Evolutionary conservation across 2,888 invertebrate species (phyloP).

Genomic region (Apamea epomidion): DNA sequence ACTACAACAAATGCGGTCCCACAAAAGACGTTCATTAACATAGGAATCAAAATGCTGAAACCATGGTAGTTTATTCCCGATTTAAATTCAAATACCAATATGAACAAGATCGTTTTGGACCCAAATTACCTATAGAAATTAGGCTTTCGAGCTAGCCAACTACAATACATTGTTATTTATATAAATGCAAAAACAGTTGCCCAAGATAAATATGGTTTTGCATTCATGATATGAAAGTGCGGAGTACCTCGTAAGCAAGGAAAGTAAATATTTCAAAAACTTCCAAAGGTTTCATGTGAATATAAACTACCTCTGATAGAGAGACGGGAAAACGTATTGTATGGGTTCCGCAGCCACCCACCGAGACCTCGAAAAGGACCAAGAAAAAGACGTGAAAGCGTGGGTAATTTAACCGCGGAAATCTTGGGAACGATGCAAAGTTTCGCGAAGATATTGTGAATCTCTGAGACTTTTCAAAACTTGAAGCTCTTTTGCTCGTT

Average conservation of each 20-base stretch:
- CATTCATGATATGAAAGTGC: constrained; percentile 13
- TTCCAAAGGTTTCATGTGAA: constrained; percentile 57
- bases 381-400: constrained; percentile 62
- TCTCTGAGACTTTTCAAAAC: constrained; percentile 72
- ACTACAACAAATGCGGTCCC: background rate
- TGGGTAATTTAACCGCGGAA: constrained; percentile 73
- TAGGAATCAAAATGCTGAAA: background rate
- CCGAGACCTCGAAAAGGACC: constrained; percentile 58
- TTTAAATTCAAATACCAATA: background rate
- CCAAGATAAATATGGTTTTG: constrained; percentile 27
- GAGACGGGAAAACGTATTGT: constrained; percentile 58
- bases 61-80: background rate
- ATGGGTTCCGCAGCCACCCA: constrained; percentile 51
- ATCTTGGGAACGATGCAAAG: constrained; percentile 75
- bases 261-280: constrained; percentile 51
- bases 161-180: background rate
- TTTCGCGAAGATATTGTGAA: constrained; percentile 74
- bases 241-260: background rate
- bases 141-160: no score
- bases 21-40: background rate
- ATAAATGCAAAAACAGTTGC: background rate
- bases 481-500: constrained; percentile 66
- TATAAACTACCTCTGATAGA: constrained; percentile 61
- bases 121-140: background rate
- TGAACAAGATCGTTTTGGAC: background rate